These are phyloP conservation scores for Idaea dimidiata DNA, from an alignment of 2,888 invertebrate species.

Conservation along the genomic window DNA sequence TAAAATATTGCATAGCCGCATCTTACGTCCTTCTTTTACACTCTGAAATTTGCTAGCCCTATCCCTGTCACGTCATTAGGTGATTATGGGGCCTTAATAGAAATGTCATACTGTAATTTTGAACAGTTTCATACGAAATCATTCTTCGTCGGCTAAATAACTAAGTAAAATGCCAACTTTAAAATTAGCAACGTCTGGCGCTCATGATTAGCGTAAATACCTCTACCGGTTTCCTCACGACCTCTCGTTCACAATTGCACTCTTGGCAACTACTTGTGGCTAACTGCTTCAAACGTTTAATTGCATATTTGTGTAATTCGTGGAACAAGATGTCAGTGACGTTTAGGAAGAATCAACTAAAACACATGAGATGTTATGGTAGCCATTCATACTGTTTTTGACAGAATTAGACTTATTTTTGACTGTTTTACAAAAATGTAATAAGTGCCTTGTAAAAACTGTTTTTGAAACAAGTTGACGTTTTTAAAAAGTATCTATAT, in stretches of 20 bases:
- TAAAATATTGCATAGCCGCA: too few species aligned
- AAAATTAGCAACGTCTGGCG: constrained; percentile 9
- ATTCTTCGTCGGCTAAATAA: neutral
- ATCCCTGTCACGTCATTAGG: neutral
- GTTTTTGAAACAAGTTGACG: too few species aligned
- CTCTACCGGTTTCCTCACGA: constrained; percentile 14
- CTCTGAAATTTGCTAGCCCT: too few species aligned
- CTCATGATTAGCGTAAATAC: constrained; percentile 15
- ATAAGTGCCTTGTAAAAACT: too few species aligned
- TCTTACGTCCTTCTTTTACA: too few species aligned
- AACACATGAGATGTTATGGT: neutral
- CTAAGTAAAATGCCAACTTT: constrained; percentile 4
- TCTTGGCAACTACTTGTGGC: constrained; percentile 4
- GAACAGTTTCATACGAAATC: neutral
- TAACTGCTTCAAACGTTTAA: constrained; percentile 7
- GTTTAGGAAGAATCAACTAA: neutral
- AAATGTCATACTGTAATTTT: too few species aligned
- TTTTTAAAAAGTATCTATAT: too few species aligned
- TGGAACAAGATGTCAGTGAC: neutral
- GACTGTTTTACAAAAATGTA: too few species aligned
- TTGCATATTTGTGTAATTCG: neutral
- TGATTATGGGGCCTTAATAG: neutral
- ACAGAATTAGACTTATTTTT: too few species aligned
- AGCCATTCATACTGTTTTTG: too few species aligned
- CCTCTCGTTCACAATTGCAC: constrained; percentile 18